Percentiles rank a stretch among this genome's conserved stretches.
Conservation (phyloP, 1,140 invertebrate genomes). For the Sminthurinus signatus region DNA sequence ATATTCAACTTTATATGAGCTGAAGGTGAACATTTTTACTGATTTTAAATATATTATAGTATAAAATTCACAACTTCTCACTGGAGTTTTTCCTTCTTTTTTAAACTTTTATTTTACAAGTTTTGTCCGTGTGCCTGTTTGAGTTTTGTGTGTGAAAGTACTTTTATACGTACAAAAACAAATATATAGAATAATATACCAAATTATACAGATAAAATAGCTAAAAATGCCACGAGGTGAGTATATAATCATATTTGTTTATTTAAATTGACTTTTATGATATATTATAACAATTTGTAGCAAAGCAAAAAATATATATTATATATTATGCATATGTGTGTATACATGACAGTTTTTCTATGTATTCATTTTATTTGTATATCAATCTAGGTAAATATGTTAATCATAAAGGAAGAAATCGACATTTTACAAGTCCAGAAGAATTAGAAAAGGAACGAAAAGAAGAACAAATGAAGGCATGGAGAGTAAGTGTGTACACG, state of each 20-base stretch:
- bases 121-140: no score
- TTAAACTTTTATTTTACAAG: no score
- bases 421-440: constrained; percentile 88
- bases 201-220: neutral
- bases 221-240: constrained; percentile 28
- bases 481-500: constrained; percentile 61
- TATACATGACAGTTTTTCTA: neutral
- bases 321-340: neutral
- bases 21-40: no score
- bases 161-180: no score
- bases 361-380: neutral
- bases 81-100: no score
- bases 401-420: constrained; percentile 84
- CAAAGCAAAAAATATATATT: neutral
- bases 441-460: constrained; percentile 79
- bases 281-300: neutral
- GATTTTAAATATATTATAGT: no score
- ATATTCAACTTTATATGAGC: no score
- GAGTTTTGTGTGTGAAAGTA: no score
- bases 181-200: no score
- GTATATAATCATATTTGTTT: neutral
- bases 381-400: constrained; percentile 66
- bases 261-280: neutral
- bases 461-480: constrained; percentile 63
- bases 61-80: no score